phyloP scores from a whole-genome alignment of 2,888 invertebrate species.

The Cotesia congregata region DNA sequence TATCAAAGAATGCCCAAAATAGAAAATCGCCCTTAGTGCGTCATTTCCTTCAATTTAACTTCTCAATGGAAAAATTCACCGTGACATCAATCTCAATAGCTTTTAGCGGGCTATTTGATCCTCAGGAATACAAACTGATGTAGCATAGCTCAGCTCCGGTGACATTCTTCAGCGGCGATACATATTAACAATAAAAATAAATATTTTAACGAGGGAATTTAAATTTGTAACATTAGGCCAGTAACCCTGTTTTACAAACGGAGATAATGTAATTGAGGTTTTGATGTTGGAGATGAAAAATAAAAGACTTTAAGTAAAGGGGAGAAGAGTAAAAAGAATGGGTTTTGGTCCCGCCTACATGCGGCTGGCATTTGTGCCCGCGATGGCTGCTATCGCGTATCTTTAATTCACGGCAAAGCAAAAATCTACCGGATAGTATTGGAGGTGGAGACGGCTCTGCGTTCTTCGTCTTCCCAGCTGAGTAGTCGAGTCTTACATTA shows the following conservation, averaged over 20 bases:
- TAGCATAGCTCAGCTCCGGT: too few species aligned
- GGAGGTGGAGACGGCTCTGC: slow-evolving; percentile 67
- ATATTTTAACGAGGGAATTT: neutral
- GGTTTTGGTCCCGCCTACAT: slow-evolving; percentile 68
- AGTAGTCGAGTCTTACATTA: neutral
- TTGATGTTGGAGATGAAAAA: slow-evolving; percentile 2
- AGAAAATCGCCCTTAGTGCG: too few species aligned
- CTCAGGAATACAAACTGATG: neutral
- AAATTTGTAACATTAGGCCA: neutral
- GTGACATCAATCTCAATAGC: neutral
- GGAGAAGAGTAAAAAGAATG: slow-evolving; percentile 40
- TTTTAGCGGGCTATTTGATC: neutral
- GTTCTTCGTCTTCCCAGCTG: slow-evolving; percentile 31
- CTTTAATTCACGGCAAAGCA: slow-evolving; percentile 57
- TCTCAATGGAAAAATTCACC: too few species aligned
- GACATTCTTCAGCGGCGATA: neutral
- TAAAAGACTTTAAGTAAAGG: neutral
- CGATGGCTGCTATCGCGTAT: slow-evolving; percentile 67
- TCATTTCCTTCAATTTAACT: too few species aligned
- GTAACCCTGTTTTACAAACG: neutral
- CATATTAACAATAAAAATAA: neutral
- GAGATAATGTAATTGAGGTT: neutral
- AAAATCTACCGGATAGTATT: slow-evolving; percentile 43
- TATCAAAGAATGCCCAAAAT: too few species aligned
- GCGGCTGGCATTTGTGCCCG: slow-evolving; percentile 62